phyloP scores from a whole-genome alignment of 2,113 vertebrate genomes.

The Spea bombifrons region DNA sequence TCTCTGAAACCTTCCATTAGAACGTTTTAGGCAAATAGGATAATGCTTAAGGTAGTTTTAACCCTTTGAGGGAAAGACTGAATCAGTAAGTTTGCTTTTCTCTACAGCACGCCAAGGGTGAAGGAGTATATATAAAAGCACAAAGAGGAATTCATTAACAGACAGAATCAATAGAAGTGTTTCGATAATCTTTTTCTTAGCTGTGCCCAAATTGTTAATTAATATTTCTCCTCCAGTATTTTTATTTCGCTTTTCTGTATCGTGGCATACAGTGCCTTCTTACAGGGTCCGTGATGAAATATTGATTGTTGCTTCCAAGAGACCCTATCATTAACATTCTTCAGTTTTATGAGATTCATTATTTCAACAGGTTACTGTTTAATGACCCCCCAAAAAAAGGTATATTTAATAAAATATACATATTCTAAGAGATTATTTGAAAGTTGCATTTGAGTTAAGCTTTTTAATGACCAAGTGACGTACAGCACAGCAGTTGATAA shows the following conservation, averaged over 20 bases:
- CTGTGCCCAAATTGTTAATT: conserved; percentile 6
- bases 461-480: too few relatives aligned
- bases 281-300: conserved; percentile 27
- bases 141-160: conserved; percentile 32
- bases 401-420: background rate
- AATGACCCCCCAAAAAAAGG: background rate
- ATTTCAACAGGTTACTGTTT: background rate
- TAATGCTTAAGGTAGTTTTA: too few relatives aligned
- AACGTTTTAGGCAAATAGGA: background rate
- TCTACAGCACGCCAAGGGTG: background rate
- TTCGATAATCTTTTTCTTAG: conserved; percentile 24
- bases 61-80: too few relatives aligned
- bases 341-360: background rate
- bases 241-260: conserved; percentile 16
- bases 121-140: conserved; percentile 37
- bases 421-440: background rate
- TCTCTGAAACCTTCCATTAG: conserved; percentile 40
- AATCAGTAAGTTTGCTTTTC: too few relatives aligned
- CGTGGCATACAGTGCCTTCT: conserved; percentile 45
- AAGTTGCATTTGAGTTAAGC: background rate
- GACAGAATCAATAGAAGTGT: conserved; percentile 37
- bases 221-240: conserved; percentile 3
- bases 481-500: too few relatives aligned
- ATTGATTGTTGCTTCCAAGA: conserved; percentile 34
- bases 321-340: conserved; percentile 3